phyloP scores from a whole-genome alignment of 2,113 vertebrate genomes.

The Clarias gariepinus region DNA sequence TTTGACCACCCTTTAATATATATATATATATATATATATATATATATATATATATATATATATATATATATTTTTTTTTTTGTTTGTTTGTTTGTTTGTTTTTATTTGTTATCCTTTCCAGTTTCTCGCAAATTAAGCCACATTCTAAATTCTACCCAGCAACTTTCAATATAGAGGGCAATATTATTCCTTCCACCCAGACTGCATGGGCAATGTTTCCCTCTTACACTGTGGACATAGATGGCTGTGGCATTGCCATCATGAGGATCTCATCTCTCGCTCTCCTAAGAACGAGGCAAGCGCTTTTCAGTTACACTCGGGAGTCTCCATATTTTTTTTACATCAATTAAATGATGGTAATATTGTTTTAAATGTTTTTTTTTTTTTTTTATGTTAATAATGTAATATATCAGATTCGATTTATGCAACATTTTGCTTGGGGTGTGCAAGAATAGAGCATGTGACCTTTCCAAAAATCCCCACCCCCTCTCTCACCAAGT shows the following conservation, averaged over 20 bases:
- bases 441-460: background rate
- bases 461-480: background rate
- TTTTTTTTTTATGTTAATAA: background rate
- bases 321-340: background rate
- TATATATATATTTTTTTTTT: no score
- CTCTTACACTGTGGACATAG: background rate
- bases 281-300: background rate
- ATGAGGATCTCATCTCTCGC: background rate
- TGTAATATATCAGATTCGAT: background rate
- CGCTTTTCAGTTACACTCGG: background rate
- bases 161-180: background rate
- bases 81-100: no score
- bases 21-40: no score
- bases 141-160: background rate
- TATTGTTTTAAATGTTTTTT: background rate
- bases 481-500: background rate
- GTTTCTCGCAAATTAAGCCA: background rate
- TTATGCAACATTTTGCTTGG: background rate
- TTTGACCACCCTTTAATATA: no score
- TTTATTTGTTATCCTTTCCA: no score
- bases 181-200: background rate
- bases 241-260: background rate
- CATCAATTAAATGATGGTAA: background rate
- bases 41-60: no score
- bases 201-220: background rate